Percentiles rank a stretch among this genome's conserved stretches.
phyloP scores from a whole-genome alignment of 2,888 invertebrate species.

The Lacanobia oleracea region DNA sequence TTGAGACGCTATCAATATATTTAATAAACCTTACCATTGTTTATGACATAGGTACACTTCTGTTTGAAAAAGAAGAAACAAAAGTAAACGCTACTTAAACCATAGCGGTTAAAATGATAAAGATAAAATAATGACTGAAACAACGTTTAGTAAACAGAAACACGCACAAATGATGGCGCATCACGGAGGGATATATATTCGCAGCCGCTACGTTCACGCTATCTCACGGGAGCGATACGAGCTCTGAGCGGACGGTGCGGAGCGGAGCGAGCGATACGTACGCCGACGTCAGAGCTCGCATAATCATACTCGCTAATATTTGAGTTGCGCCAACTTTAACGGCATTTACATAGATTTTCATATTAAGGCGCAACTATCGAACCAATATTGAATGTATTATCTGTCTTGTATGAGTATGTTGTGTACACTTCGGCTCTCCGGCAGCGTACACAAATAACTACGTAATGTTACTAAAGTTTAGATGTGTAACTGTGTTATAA shows the following conservation, averaged over 20 bases:
- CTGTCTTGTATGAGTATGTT: constrained; percentile 8
- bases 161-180: constrained; percentile 14
- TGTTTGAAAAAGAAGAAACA: not conserved
- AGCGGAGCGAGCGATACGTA: constrained; percentile 7
- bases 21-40: no score
- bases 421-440: constrained; percentile 2
- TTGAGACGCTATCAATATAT: no score
- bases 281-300: constrained; percentile 9
- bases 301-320: constrained; percentile 61
- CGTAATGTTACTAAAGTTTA: constrained; percentile 5
- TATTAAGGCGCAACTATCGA: constrained; percentile 54
- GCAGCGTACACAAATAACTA: constrained; percentile 7
- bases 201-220: not conserved
- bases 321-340: constrained; percentile 60
- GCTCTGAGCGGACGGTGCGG: constrained; percentile 3
- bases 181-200: constrained; percentile 13
- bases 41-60: no score
- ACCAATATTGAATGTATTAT: constrained; percentile 50
- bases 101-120: not conserved
- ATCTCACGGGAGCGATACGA: constrained; percentile 21
- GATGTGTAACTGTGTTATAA: constrained; percentile 9
- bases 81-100: no score
- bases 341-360: constrained; percentile 67
- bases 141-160: constrained; percentile 2
- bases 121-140: not conserved